Percentiles rank a stretch among this genome's conserved stretches.
phyloP scores from a whole-genome alignment of 1,140 invertebrate genomes.

The Drosophila simulans region DNA sequence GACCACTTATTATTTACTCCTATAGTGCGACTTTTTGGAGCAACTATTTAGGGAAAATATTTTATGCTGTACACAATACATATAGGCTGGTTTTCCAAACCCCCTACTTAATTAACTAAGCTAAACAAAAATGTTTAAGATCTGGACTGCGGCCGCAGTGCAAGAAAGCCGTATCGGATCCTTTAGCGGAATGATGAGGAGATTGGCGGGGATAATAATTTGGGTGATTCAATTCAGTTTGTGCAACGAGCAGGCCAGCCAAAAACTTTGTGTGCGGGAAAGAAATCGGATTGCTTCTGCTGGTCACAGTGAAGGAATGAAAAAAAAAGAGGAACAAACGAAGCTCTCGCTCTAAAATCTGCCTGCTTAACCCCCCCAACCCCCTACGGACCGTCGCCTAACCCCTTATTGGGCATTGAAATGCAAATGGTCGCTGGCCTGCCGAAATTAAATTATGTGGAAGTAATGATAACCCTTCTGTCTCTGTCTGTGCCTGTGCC shows the following conservation, averaged over 20 bases:
- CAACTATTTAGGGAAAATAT: no score
- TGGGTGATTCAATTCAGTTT: conserved; percentile 80
- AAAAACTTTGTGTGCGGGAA: conserved; percentile 74
- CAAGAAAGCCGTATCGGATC: conserved; percentile 1
- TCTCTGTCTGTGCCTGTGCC: conserved; percentile 32
- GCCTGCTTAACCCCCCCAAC: not conserved
- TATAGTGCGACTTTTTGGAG: no score
- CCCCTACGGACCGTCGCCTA: not conserved
- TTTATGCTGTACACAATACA: no score
- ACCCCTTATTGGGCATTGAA: conserved; percentile 74
- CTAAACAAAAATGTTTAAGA: not conserved
- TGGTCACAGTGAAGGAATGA: conserved; percentile 14
- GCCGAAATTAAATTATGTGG: conserved; percentile 84
- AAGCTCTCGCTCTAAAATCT: conserved; percentile 15
- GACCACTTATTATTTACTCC: no score
- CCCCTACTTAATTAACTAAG: not conserved
- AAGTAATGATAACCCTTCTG: conserved; percentile 84
- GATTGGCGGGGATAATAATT: conserved; percentile 41
- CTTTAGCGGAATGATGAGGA: not conserved
- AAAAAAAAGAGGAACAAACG: not conserved
- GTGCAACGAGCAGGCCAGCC: conserved; percentile 73
- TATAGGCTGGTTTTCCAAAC: no score
- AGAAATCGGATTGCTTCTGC: conserved; percentile 46
- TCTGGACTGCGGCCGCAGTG: not conserved
- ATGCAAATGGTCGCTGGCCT: conserved; percentile 80